Evolutionary conservation across 2,888 invertebrate species (phyloP), one percentile per base, ranked within the genome.

Genomic region (Caenorhabditis zanzibari): DNA sequence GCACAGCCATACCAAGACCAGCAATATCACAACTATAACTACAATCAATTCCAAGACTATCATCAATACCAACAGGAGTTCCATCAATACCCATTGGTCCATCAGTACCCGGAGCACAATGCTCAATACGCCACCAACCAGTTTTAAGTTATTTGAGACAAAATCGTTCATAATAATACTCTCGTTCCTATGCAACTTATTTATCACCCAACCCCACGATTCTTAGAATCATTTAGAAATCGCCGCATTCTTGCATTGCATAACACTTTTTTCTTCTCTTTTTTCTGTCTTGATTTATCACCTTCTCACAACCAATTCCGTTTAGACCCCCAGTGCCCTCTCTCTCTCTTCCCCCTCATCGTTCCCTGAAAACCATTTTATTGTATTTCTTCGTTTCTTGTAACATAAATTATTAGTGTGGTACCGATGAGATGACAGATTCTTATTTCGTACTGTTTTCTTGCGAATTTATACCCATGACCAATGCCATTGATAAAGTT

Each of bases 171-270:
- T 26, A 26, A 54, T 26, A 26, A 12, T 54, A 54, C 26, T 54
- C 54, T 26, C 16, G 24, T 63, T 63, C 41, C 6, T 63, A 63
- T 26, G 54, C 14, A 54, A 26, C 9, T 19, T 49, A 49, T 49
- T 49, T 19, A 49, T 54, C 54, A 9, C 26, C 5, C 26, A 38
- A 6, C 38, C 38, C 38, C 35, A 10, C 35, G 19, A n/a, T 35
- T 38, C 56, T 32, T 4, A 61, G 47, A 59, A 9, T 24, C 9
- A 54, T 14, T 52, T 76, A 69, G 75, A 64, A 12, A 54, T 28
- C n/a, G 77, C 54, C 69, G 77, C 63, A 69, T 49, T 77, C 69
- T 71, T 69, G 77, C 77, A 77, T 19, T 63, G 77, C 69, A 77
- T 77, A 77, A 69, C 77, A 69, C 63, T 6, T 77, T 63, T 44